These are phyloP conservation scores for Urosaurus nigricauda DNA, from an alignment of 2,797 vertebrate species.

Conservation along the genomic window DNA sequence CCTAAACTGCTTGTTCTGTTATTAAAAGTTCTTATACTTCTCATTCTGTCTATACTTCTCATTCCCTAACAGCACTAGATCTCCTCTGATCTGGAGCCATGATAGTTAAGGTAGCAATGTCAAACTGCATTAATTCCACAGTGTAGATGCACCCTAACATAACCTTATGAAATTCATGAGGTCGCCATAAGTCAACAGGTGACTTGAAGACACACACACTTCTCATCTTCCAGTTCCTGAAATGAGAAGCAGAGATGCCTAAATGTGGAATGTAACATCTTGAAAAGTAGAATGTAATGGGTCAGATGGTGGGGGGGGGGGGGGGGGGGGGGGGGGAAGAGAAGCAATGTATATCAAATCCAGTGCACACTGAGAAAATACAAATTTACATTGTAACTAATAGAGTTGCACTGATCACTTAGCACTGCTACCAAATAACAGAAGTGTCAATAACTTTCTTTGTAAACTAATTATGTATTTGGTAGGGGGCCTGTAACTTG, in stretches of 20 bases:
- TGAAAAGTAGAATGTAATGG: constrained; percentile 8
- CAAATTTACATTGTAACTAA: constrained; percentile 22
- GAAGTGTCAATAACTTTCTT: not conserved
- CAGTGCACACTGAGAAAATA: not conserved
- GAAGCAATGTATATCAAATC: not conserved
- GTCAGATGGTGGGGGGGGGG: not conserved
- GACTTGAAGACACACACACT: no score
- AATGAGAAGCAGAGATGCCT: constrained; percentile 33
- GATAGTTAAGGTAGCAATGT: no score
- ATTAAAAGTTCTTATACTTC: not conserved
- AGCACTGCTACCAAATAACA: not conserved
- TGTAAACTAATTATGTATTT: not conserved
- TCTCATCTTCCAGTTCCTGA: constrained; percentile 45
- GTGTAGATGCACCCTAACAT: no score
- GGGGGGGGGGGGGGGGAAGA: no score
- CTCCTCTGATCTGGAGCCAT: no score
- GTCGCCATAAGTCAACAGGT: no score
- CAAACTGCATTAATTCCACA: no score
- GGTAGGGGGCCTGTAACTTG: not conserved
- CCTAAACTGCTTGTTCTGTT: not conserved
- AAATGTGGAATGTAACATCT: constrained; percentile 26
- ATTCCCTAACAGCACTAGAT: no score
- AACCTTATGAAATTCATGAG: no score
- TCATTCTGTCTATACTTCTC: not conserved
- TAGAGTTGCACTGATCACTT: not conserved